Base-by-base conservation (phyloP, 1,140 invertebrate genomes). In the Pseudachorutes palmiensis region DNA sequence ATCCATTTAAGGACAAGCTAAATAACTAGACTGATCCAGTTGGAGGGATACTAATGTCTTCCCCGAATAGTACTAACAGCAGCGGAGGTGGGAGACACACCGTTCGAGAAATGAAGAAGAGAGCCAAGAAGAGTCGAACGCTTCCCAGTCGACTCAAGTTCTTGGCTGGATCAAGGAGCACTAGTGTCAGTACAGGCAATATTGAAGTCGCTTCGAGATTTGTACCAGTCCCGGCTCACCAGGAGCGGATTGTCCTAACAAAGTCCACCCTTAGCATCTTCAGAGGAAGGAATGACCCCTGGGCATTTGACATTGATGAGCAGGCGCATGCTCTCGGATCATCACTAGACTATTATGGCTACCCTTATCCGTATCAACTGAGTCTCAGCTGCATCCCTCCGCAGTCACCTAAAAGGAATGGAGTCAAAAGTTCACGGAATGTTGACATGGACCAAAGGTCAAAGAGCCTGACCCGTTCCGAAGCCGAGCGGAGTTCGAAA, bases 71-170 rank as follows among this genome's bases (percentile, higher is more conserved):
- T 19, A 12, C 51, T 9, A 55, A 26, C 45, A 31, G 65, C 26
- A 31, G 57, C 45, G 26, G 26, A 22, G 36, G 51, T 61, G 65
- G 65, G 49, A 72, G 66, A 45, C 67, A 60, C n/a, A 73, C 72
- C 22, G 72, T 73, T 16, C 64, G 72, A 0, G 72, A 73, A 66
- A 65, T 73, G 55, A 73, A 73, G 62, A 70, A 70, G 49, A 67
- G 72, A n/a, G 61, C 63, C 12, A 70, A 69, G 51, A 70, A 70
- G 48, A 73, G 72, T 66, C 48, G 72, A 61, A 73, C 72, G 5
- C 65, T 73, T n/a, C 72, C 72, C 0, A 67, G 69, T 1, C 59
- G 72, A 28, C 64, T 72, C 41, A 72, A 72, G 55, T 60, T 68
- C 28, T 72, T 24, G 51, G 51, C 51, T 55, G 12, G 36, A 45